These are phyloP conservation scores for Champsocephalus esox DNA, from an alignment of 2,797 vertebrate species.

Conservation along the genomic window DNA sequence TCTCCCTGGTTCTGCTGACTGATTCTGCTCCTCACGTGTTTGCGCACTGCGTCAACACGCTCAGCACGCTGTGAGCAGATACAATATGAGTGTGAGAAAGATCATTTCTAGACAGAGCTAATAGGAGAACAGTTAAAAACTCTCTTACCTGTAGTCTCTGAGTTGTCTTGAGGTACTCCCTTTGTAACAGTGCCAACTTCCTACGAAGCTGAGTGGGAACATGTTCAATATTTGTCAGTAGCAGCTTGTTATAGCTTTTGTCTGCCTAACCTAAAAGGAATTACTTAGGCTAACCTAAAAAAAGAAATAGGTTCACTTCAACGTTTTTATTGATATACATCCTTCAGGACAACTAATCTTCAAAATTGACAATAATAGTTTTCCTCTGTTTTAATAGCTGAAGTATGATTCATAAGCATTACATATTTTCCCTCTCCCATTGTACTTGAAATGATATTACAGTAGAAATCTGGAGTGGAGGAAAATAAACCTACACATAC, in stretches of 20 bases:
- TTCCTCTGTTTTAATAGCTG: too few relatives aligned
- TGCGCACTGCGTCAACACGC: slow-evolving; percentile 68
- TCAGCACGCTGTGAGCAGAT: slow-evolving; percentile 78
- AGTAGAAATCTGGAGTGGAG: too few relatives aligned
- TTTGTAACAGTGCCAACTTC: slow-evolving; percentile 75
- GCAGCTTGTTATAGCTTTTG: background rate
- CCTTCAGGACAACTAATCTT: too few relatives aligned
- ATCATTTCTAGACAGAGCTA: background rate
- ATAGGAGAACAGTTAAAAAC: background rate
- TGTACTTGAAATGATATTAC: too few relatives aligned
- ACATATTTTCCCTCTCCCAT: too few relatives aligned
- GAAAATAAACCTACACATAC: too few relatives aligned
- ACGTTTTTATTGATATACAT: too few relatives aligned
- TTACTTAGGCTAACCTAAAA: too few relatives aligned
- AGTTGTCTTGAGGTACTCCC: slow-evolving; percentile 77
- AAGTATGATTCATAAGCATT: too few relatives aligned
- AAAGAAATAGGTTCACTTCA: too few relatives aligned
- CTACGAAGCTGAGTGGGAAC: slow-evolving; percentile 68
- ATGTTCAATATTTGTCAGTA: background rate
- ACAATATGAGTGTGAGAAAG: background rate
- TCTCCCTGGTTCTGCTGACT: slow-evolving; percentile 56
- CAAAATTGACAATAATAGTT: too few relatives aligned
- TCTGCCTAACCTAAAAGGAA: too few relatives aligned
- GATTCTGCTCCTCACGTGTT: slow-evolving; percentile 72
- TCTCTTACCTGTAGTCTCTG: slow-evolving; percentile 75